Conservation (phyloP, 2,888 invertebrate species). For the Aspidiotus destructor region DNA sequence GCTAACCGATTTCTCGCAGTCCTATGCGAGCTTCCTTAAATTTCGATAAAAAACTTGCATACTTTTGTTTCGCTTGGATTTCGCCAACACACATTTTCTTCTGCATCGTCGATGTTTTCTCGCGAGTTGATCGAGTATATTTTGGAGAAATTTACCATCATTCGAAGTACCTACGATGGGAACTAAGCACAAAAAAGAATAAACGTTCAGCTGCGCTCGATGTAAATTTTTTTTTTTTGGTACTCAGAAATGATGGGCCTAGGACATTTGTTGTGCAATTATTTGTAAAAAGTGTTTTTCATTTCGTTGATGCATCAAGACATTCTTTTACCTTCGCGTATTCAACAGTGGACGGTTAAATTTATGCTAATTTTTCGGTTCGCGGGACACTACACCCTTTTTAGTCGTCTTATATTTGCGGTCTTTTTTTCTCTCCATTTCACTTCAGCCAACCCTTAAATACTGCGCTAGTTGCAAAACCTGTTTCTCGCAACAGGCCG, state of each 20-base stretch:
- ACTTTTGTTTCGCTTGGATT: too few relatives aligned
- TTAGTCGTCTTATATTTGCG: conserved; percentile 11
- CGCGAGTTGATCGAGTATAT: too few relatives aligned
- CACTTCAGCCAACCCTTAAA: conserved; percentile 16
- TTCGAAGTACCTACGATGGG: too few relatives aligned
- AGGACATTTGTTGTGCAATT: conserved; percentile 4
- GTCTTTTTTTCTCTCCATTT: conserved; percentile 7
- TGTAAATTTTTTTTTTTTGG: too few relatives aligned
- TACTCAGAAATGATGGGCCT: not conserved
- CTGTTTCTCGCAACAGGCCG: conserved; percentile 27
- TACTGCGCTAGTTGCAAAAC: conserved; percentile 26
- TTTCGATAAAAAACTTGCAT: too few relatives aligned
- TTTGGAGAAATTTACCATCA: too few relatives aligned
- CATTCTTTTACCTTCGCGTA: not conserved
- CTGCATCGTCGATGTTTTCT: too few relatives aligned
- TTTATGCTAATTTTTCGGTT: conserved; percentile 28
- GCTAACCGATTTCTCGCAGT: too few relatives aligned
- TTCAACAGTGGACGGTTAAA: conserved; percentile 27
- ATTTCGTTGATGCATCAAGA: not conserved
- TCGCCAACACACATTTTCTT: too few relatives aligned
- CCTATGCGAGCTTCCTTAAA: too few relatives aligned
- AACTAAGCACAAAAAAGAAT: too few relatives aligned
- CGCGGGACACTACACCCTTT: conserved; percentile 17
- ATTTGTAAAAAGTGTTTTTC: not conserved
- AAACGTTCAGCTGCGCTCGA: too few relatives aligned